Conservation (phyloP, 2,113 vertebrate genomes). For the Apodemus speciosus region DNA sequence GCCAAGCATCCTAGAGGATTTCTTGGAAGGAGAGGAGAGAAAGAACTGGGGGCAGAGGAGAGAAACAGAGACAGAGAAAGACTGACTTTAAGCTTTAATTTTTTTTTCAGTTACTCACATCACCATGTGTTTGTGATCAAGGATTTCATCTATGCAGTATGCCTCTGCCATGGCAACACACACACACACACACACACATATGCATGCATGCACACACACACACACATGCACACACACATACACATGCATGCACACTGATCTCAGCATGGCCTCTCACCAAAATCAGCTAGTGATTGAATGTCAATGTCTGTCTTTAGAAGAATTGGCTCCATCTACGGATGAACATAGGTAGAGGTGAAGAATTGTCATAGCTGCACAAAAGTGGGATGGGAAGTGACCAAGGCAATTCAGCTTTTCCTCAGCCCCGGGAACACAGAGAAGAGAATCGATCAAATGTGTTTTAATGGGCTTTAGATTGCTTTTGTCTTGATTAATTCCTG, state of each 20-base stretch:
- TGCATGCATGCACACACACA: not conserved
- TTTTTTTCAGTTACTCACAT: not conserved
- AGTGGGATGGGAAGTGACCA: not conserved
- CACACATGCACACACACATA: not conserved
- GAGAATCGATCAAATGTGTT: not conserved
- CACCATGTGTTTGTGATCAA: not conserved
- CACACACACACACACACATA: not conserved
- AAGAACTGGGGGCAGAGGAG: not conserved
- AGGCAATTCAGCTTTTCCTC: not conserved
- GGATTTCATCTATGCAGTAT: not conserved
- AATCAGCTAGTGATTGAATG: not conserved
- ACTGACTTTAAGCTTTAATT: not conserved
- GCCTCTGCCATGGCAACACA: not conserved
- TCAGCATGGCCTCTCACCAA: not conserved
- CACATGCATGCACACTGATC: not conserved
- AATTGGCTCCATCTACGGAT: not conserved
- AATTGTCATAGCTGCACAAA: not conserved
- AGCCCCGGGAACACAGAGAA: not conserved
- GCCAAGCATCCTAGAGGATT: not conserved
- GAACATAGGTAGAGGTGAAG: not conserved
- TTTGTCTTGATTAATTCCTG: conserved; percentile 51
- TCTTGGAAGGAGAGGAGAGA: not conserved
- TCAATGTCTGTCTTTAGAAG: not conserved
- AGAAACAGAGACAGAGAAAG: not conserved
- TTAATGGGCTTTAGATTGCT: conserved; percentile 32